A percentile compares a stretch with the other conserved stretches of the same genome.
Conservation (phyloP, 2,113 vertebrate species). For the Prunella himalayana region DNA sequence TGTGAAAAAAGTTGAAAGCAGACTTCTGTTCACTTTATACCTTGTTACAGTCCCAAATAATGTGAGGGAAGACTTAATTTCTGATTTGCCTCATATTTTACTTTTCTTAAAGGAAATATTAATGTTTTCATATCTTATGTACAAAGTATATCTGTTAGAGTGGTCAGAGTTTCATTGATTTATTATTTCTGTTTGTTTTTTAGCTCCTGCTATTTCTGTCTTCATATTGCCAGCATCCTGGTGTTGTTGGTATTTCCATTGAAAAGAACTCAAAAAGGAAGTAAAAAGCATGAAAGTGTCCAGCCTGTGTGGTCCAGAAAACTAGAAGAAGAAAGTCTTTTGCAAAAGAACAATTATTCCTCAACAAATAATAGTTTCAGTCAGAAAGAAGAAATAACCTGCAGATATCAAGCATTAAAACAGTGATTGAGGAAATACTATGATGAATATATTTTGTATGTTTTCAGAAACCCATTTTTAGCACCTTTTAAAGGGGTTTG, state of each 20-base stretch:
- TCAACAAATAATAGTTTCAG: conserved; percentile 84
- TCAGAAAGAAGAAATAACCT: conserved; percentile 83
- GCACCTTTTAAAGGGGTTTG: conserved; percentile 74
- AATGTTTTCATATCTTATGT: background rate
- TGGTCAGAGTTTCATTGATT: background rate
- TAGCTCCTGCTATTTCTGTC: conserved; percentile 92
- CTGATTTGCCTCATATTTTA: background rate
- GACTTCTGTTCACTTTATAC: background rate
- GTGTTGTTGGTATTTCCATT: conserved; percentile 81
- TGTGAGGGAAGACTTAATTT: background rate
- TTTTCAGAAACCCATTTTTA: conserved; percentile 73
- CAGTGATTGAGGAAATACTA: conserved; percentile 64
- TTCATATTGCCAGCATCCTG: conserved; percentile 85
- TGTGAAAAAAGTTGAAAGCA: background rate
- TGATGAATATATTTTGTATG: conserved; percentile 57
- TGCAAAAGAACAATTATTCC: conserved; percentile 72
- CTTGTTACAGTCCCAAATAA: background rate
- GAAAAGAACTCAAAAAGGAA: conserved; percentile 78
- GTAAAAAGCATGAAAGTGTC: conserved; percentile 61
- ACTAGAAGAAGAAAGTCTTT: conserved; percentile 52
- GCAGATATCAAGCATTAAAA: conserved; percentile 67
- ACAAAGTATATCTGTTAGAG: background rate
- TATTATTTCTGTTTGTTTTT: background rate
- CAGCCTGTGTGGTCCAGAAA: conserved; percentile 44
- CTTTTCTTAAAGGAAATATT: background rate